Evolutionary conservation across 2,113 vertebrate genomes (phyloP), one percentile per base, ranked within the genome.

Genomic region (Phocoena phocoena): DNA sequence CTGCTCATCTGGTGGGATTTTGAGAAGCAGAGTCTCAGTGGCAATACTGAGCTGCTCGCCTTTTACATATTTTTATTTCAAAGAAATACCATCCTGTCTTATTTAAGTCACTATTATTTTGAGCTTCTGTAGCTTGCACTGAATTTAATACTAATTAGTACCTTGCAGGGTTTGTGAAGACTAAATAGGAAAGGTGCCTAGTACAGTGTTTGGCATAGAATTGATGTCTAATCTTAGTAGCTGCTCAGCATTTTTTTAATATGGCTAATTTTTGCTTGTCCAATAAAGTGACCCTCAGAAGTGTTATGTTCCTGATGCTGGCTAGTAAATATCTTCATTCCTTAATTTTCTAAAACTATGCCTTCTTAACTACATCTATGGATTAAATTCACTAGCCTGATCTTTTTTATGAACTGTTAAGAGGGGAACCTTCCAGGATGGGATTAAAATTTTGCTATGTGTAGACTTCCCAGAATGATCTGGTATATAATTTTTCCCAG

Each of bases 301-400:
- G 5, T 85, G 44, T 84, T 93, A 89, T n/a, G 88, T 55, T 93
- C 18, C 44, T 53, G 55, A 33, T 53, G 33, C 23, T 55, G 93
- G 31, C 62, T 85, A 70, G 62, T 65, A 92, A 86, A 84, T 79
- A 90, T 60, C 47, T 88, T 77, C 60, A 23, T 94, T 95, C 80
- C 63, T 55, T 38, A 68, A n/a, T 96, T 84, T 68, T 94, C 83
- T 74, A 68, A 85, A 96, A 97, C 65, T 67, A 93, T 95, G 4
- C 18, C 53, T 94, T 88, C 47, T 84, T 93, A 68, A 93, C 90
- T 88, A 68, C 50, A 92, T 58, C n/a, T 83, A 41, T 0, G 0
- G 53, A 77, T 95, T 85, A 86, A 85, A 74, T 67, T 88, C 5
- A 73, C 20, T 60, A 70, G 33, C 2, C 14, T 41, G 25, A 82